A percentile compares a stretch with the other conserved stretches of the same genome.
These are phyloP conservation scores for Cladorhizidae sp. DNA, from an alignment of 37 sponge, comb jelly and placozoan species.

Conservation along the genomic window DNA sequence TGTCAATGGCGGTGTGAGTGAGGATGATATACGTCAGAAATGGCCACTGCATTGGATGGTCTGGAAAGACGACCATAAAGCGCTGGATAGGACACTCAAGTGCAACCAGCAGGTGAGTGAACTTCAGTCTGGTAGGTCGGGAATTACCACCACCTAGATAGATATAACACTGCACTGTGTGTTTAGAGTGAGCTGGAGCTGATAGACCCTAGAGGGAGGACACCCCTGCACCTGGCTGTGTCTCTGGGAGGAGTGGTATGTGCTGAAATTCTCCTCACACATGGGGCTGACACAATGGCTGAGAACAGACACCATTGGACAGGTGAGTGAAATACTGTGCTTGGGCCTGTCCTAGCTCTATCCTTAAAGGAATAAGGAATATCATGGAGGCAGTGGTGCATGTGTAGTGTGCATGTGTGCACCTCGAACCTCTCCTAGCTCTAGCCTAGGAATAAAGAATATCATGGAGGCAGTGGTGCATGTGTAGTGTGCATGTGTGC, in stretches of 20 bases:
- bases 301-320: constrained; percentile 82
- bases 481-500: too few relatives aligned
- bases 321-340: constrained; percentile 10
- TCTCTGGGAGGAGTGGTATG: constrained; percentile 55
- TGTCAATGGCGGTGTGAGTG: neutral
- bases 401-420: too few relatives aligned
- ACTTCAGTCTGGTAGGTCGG: neutral
- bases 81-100: constrained; percentile 38
- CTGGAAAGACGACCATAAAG: constrained; percentile 62
- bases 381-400: too few relatives aligned
- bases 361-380: too few relatives aligned
- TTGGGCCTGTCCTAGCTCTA: neutral
- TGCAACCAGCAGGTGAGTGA: constrained; percentile 27
- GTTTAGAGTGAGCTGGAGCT: constrained; percentile 70
- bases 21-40: constrained; percentile 25
- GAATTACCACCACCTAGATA: too few relatives aligned
- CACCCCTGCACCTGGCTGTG: constrained; percentile 88
- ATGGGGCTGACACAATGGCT: constrained; percentile 79
- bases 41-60: constrained; percentile 91
- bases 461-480: too few relatives aligned
- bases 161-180: too few relatives aligned
- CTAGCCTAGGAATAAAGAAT: too few relatives aligned
- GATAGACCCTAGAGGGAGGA: constrained; percentile 86
- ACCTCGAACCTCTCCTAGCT: too few relatives aligned
- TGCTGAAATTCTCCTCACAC: constrained; percentile 65